These are phyloP conservation scores for Amphipoea lucens DNA, from an alignment of 2,888 invertebrate species.

Conservation along the genomic window DNA sequence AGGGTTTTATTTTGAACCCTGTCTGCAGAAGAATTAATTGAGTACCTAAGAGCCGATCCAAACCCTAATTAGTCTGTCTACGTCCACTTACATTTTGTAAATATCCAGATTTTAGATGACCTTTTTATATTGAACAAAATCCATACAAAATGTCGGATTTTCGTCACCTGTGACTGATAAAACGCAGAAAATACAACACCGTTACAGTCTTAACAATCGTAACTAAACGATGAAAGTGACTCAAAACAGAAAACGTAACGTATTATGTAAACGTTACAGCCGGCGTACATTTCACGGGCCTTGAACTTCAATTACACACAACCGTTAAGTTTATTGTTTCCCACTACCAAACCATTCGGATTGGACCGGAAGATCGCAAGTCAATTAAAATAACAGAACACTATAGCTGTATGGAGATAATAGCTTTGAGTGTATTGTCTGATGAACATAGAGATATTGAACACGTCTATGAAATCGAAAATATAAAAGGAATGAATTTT, in stretches of 20 bases:
- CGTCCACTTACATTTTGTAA: not conserved
- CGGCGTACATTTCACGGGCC: constrained; percentile 58
- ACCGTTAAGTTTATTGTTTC: constrained; percentile 65
- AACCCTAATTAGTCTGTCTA: constrained; percentile 6
- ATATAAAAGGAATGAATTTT: not conserved
- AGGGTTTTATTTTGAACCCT: not conserved
- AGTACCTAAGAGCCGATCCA: not conserved
- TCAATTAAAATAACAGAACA: constrained; percentile 62
- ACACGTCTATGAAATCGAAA: not conserved
- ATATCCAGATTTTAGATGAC: not conserved
- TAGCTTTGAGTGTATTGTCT: constrained; percentile 19
- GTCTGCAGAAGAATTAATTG: constrained; percentile 11
- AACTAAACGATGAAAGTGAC: constrained; percentile 57
- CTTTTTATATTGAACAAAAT: not conserved
- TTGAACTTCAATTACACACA: constrained; percentile 64
- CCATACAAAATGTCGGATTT: not conserved
- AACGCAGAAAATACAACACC: constrained; percentile 12
- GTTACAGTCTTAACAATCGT: constrained; percentile 10
- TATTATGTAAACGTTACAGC: constrained; percentile 60
- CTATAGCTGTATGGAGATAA: constrained; percentile 29
- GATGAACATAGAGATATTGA: constrained; percentile 1
- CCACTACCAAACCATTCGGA: constrained; percentile 45
- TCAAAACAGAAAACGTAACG: constrained; percentile 52
- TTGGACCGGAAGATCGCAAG: constrained; percentile 46
- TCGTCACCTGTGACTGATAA: not conserved